phyloP scores from a whole-genome alignment of 2,797 vertebrate genomes.

The Silurus aristotelis region DNA sequence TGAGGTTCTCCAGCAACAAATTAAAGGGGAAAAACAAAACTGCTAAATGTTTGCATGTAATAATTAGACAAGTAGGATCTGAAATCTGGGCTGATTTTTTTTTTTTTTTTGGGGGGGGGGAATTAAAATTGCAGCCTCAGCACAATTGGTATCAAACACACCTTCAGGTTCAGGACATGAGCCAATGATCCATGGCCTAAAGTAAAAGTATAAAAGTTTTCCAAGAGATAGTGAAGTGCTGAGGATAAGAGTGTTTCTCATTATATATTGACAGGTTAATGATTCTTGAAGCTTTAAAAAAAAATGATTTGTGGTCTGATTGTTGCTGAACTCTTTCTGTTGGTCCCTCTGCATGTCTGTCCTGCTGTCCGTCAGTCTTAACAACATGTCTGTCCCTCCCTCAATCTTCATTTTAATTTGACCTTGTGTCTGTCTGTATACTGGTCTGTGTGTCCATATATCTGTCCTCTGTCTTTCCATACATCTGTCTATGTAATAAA shows the following conservation, averaged over 20 bases:
- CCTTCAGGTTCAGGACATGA: conserved; percentile 8
- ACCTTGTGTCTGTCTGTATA: not conserved
- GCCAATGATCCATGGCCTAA: not conserved
- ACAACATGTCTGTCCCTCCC: not conserved
- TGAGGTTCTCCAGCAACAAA: not conserved
- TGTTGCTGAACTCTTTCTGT: not conserved
- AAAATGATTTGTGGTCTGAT: not conserved
- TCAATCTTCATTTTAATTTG: not conserved
- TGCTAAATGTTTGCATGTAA: not conserved
- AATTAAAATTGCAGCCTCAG: not conserved
- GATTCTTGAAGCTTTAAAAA: not conserved
- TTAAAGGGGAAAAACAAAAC: no score
- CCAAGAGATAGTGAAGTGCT: not conserved
- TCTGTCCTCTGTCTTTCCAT: not conserved
- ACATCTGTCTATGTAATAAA: not conserved
- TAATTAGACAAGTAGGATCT: not conserved
- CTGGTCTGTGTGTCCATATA: no score
- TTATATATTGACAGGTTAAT: not conserved
- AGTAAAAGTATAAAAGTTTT: conserved; percentile 4
- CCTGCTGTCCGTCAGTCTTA: not conserved
- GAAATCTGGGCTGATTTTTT: not conserved
- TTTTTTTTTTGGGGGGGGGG: no score
- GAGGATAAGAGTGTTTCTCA: not conserved
- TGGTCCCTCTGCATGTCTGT: not conserved
- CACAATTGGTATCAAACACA: not conserved